These are phyloP conservation scores for Muscicapa striata DNA, from an alignment of 2,797 vertebrate species.

Conservation along the genomic window DNA sequence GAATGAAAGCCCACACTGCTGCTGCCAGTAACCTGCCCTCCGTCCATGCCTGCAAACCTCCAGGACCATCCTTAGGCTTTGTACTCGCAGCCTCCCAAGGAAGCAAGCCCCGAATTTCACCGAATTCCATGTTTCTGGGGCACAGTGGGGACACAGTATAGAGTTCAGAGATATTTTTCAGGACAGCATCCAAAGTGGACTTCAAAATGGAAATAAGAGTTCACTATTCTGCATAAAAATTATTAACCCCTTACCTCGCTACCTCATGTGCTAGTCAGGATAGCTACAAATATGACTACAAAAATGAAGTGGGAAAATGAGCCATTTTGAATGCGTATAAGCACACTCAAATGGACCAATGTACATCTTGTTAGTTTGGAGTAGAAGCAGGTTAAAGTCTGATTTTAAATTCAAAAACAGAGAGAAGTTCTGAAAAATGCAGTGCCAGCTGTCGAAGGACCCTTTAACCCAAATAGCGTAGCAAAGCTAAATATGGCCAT, in stretches of 20 bases:
- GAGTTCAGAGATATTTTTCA: not conserved
- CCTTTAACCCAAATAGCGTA: not conserved
- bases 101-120: not conserved
- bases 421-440: not conserved
- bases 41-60: not conserved
- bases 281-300: not conserved
- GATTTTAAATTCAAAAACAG: conserved; percentile 46
- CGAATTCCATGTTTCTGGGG: not conserved
- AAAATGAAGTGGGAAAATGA: not conserved
- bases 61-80: not conserved
- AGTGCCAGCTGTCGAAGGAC: not conserved
- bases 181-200: not conserved
- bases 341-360: not conserved
- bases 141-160: accelerated
- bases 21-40: not conserved
- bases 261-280: not conserved
- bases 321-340: not conserved
- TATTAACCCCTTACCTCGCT: not conserved
- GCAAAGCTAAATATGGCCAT: not conserved
- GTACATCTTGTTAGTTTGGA: not conserved
- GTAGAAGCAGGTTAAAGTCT: conserved; percentile 13
- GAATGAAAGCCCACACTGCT: not conserved
- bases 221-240: not conserved
- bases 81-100: not conserved
- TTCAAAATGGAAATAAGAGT: not conserved